phyloP scores from a whole-genome alignment of 2,797 vertebrate species.

The Chiroxiphia lanceolata region DNA sequence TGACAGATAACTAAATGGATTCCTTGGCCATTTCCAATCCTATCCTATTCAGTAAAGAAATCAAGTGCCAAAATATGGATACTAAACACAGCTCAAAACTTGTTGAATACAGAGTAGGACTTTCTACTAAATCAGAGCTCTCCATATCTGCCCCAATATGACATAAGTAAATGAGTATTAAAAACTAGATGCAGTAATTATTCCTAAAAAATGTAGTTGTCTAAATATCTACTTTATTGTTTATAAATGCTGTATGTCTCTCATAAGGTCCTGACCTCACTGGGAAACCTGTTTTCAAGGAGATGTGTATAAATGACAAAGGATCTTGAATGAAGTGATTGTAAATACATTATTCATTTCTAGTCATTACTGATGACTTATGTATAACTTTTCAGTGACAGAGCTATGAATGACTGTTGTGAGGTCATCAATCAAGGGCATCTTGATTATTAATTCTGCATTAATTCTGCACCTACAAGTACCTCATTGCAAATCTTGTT shows the following conservation, averaged over 20 bases:
- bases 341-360: constrained; percentile 46
- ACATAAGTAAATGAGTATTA: neutral
- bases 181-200: neutral
- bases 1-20: neutral
- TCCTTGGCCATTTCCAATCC: neutral
- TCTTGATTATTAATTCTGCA: neutral
- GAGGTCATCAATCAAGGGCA: neutral
- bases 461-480: neutral
- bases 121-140: neutral
- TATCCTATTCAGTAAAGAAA: neutral
- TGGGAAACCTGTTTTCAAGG: neutral
- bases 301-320: neutral
- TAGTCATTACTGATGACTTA: constrained; percentile 24
- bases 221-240: neutral
- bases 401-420: neutral
- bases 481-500: neutral
- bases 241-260: neutral
- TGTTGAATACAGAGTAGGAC: neutral
- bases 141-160: neutral
- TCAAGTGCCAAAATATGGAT: neutral
- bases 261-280: neutral
- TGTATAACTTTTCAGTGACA: neutral
- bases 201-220: neutral
- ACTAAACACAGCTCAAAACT: neutral
- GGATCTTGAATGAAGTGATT: neutral